Evolutionary conservation across 2,113 vertebrate genomes (phyloP).

Genomic region (Bothrops jararaca): DNA sequence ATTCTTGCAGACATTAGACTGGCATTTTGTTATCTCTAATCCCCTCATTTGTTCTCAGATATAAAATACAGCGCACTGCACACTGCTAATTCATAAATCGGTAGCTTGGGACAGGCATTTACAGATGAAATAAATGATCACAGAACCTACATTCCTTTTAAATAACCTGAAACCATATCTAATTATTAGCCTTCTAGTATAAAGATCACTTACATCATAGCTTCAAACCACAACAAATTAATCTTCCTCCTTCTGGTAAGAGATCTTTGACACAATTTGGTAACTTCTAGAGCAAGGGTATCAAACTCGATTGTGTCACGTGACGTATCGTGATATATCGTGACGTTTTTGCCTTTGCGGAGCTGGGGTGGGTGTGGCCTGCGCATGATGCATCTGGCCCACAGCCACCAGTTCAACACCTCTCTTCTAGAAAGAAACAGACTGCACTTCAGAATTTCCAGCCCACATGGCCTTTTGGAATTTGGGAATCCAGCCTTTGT

Average conservation of each 20-base stretch:
- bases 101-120: background rate
- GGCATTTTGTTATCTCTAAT: background rate
- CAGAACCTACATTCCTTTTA: fast-evolving
- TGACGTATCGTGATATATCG: no score
- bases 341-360: no score
- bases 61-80: slow-evolving; percentile 45
- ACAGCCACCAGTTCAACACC: no score
- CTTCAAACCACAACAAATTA: background rate
- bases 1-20: background rate
- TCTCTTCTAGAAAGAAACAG: background rate
- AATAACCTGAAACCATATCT: slow-evolving; percentile 7
- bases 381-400: no score
- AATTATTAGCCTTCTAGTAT: background rate
- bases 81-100: slow-evolving; percentile 59
- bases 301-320: no score
- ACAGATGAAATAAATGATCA: slow-evolving; percentile 19
- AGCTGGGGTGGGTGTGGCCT: no score
- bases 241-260: no score
- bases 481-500: background rate
- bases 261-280: background rate
- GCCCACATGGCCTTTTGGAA: background rate
- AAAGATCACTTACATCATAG: background rate
- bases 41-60: background rate
- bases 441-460: background rate
- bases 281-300: background rate